Conservation (phyloP, 2,797 vertebrate genomes). For the Anguilla anguilla region DNA sequence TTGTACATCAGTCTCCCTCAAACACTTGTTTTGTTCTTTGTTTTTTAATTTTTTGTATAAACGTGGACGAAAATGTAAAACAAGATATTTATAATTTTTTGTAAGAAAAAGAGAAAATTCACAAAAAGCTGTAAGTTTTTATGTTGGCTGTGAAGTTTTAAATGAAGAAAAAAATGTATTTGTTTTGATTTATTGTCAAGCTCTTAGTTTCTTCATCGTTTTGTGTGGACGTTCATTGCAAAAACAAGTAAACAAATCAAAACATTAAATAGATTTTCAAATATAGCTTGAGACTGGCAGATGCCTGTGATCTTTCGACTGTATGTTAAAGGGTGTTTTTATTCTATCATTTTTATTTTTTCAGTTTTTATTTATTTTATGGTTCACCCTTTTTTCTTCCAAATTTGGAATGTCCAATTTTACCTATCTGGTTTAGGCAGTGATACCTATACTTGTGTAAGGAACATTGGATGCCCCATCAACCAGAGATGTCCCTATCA, state of each 20-base stretch:
- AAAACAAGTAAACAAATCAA: constrained; percentile 56
- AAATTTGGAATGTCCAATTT: neutral
- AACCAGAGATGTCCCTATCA: neutral
- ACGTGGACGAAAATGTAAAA: constrained; percentile 75
- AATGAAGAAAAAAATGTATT: constrained; percentile 79
- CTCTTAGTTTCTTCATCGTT: constrained; percentile 89
- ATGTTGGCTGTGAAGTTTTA: constrained; percentile 86
- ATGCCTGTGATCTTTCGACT: constrained; percentile 42
- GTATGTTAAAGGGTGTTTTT: no score
- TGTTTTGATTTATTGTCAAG: constrained; percentile 77
- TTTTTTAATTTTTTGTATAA: constrained; percentile 68
- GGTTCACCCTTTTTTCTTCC: neutral
- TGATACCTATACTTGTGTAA: neutral
- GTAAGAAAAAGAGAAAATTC: constrained; percentile 71
- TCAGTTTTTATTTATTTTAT: neutral
- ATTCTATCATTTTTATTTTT: neutral
- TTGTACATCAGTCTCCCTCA: constrained; percentile 82
- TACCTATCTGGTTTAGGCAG: neutral
- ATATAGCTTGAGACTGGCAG: constrained; percentile 85
- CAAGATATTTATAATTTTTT: constrained; percentile 88
- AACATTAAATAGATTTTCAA: constrained; percentile 88
- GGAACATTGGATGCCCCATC: neutral
- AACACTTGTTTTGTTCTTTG: constrained; percentile 60
- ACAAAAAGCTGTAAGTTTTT: constrained; percentile 92
- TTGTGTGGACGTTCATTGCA: constrained; percentile 83